Percentiles rank a stretch among this genome's conserved stretches.
Conservation (phyloP, 35 echinoderm and acorn worm species). For the Apostichopus californicus region DNA sequence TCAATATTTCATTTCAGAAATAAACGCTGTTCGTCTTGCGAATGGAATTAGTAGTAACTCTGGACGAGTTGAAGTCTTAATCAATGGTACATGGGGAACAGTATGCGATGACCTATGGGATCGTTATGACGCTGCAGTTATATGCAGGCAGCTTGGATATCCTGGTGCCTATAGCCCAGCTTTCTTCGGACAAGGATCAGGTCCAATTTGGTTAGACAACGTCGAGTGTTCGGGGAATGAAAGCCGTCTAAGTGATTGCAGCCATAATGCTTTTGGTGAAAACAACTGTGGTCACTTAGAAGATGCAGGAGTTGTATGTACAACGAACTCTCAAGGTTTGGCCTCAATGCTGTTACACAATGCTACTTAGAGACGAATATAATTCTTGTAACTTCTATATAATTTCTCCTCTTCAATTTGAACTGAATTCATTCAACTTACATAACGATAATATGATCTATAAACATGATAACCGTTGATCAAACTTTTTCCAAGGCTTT, state of each 20-base stretch:
- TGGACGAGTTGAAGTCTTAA: constrained; percentile 24
- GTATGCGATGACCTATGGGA: constrained; percentile 41
- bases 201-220: neutral
- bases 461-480: too few relatives aligned
- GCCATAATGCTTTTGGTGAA: neutral
- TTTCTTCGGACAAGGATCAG: neutral
- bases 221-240: neutral
- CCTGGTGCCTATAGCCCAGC: neutral
- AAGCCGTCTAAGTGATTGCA: neutral
- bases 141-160: constrained; percentile 13
- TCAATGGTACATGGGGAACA: constrained; percentile 33
- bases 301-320: constrained; percentile 6
- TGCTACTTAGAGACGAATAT: too few relatives aligned
- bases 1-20: neutral
- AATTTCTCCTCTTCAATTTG: too few relatives aligned
- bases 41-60: neutral
- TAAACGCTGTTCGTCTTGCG: neutral
- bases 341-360: too few relatives aligned
- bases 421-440: too few relatives aligned
- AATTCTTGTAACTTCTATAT: too few relatives aligned
- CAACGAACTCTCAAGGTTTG: too few relatives aligned
- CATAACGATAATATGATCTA: too few relatives aligned
- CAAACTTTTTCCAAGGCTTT: too few relatives aligned
- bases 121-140: neutral
- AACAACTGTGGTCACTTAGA: constrained; percentile 7